phyloP scores from a whole-genome alignment of 2,888 invertebrate genomes.

The Chalcosyrphus nemorum region DNA sequence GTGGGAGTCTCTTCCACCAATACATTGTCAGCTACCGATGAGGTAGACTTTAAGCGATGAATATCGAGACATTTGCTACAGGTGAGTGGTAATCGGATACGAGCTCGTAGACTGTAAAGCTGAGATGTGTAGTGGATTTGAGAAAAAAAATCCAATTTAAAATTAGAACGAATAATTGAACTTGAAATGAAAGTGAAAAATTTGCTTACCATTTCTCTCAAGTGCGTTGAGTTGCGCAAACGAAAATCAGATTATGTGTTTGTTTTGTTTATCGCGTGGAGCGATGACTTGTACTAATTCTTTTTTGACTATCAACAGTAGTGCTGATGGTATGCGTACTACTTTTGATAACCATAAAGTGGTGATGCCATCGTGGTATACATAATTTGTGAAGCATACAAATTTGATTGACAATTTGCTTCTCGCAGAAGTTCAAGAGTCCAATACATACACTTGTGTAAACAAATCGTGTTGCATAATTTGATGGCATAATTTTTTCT shows the following conservation, averaged over 20 bases:
- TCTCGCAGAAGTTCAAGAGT: no score
- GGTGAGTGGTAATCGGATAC: neutral
- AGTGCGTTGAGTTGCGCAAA: neutral
- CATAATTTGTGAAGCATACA: no score
- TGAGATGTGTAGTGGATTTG: neutral
- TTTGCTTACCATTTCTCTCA: neutral
- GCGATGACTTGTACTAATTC: neutral
- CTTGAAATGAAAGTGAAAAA: neutral
- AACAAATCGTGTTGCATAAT: no score
- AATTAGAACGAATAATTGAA: neutral
- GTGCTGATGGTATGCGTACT: neutral
- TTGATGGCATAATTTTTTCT: no score
- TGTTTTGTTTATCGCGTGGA: neutral
- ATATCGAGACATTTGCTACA: neutral
- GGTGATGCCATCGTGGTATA: neutral
- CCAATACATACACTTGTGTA: no score
- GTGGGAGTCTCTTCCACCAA: slow-evolving; percentile 50
- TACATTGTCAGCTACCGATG: neutral
- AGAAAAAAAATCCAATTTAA: neutral
- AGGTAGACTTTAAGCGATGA: neutral
- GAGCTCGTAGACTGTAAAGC: neutral
- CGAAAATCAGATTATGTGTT: neutral
- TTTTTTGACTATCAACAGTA: neutral
- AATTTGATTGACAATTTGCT: no score
- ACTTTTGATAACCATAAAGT: neutral